Base-by-base conservation (phyloP, 2,888 invertebrate genomes). In the Pheosia tremula region DNA sequence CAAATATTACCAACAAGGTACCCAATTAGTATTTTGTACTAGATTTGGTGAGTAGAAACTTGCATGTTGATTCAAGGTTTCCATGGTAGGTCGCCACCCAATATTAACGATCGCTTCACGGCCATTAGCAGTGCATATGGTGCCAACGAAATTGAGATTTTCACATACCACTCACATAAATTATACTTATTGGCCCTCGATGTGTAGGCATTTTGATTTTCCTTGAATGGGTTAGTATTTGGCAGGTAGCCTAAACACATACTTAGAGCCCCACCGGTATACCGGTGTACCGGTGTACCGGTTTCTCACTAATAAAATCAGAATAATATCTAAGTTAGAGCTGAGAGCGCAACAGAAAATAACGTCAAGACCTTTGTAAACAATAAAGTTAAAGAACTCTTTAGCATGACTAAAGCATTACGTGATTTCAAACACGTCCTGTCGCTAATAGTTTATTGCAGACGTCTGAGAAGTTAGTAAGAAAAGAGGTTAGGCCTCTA, bases 401-500 rank as follows among this genome's bases (percentile, higher is more conserved):
- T 4, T 50, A 7, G 50, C 24, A 50, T 50, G 4, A 50, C 13
- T 45, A 8, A 13, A 50, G 50, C 54, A 58, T 66, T 56, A 62
- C 50, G 43, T 62, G 64, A 67, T 71, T 67, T 64, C 59, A 61
- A 65, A 64, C 67, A 68, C 64, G 62, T 64, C 60, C n/a, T 62
- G 50, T 5, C 49, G 54, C 45, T 56, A 56, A 68, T 57, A 68
- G 60, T 68, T 66, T 68, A 65, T 63, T 61, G 64, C 60, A 57
- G 66, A 74, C 65, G 67, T 66, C 61, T 72, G 72, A 72, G 71
- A 67, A 78, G 76, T 75, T 67, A 73, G 71, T 75, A 81, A 81
- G 82, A 79, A 84, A 82, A 79, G 81, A 84, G 83, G 82, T 77
- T 83, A 82, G 85, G 82, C 82, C 89, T 87, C 89, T 67, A 24